A percentile compares a stretch with the other conserved stretches of the same genome.
Evolutionary conservation across 2,797 vertebrate species (phyloP).

Genomic region (Paramormyrops hopkinsi): DNA sequence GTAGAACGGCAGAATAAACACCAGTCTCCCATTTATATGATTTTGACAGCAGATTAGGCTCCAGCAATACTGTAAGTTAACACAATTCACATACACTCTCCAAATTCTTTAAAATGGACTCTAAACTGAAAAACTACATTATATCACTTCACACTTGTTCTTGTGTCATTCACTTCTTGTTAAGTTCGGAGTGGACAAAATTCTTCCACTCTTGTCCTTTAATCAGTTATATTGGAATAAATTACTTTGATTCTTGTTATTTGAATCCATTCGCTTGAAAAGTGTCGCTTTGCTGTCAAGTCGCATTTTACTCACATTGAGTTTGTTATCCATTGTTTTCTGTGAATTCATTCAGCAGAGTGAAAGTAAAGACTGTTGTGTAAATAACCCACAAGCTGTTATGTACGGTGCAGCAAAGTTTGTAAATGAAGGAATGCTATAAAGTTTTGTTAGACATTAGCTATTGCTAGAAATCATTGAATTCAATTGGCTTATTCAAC

Average conservation of each 20-base stretch:
- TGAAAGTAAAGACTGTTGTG: not conserved
- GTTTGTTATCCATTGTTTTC: not conserved
- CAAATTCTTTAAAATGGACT: not conserved
- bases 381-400: not conserved
- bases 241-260: not conserved
- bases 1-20: not conserved
- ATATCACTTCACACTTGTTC: not conserved
- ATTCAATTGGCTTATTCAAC: not conserved
- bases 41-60: not conserved
- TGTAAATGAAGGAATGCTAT: not conserved
- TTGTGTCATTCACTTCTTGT: not conserved
- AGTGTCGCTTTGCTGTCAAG: not conserved
- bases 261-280: not conserved
- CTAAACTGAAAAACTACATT: not conserved
- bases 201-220: not conserved
- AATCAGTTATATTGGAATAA: not conserved
- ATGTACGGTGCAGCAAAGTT: not conserved
- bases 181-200: not conserved
- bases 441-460: not conserved
- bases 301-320: not conserved
- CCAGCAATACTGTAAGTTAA: not conserved
- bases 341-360: not conserved
- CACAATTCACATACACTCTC: not conserved
- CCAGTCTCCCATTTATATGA: not conserved
- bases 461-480: not conserved